Base-by-base conservation (phyloP, 92 coral and sea anemone genomes). In the Epizoanthus stellaris region DNA sequence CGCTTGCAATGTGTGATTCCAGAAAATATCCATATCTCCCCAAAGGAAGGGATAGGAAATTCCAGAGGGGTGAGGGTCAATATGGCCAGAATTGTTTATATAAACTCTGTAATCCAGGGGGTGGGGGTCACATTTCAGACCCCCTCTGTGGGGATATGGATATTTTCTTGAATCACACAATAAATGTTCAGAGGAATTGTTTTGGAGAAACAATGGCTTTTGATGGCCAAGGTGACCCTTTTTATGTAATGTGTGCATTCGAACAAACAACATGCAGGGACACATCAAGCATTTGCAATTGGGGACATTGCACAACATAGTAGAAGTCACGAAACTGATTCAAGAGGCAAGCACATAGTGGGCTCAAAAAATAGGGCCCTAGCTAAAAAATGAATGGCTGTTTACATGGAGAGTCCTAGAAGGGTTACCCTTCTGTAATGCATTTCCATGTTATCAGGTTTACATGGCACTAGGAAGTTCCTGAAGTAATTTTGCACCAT, bases 231-330 rank as follows among this genome's bases (percentile, higher is more conserved):
- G 74, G 49, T 69, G 74, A 69, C 74, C 74, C 74, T 69, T 36
- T 69, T 69, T 69, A 69, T 69, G 74, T 69, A 69, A 69, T 69
- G 19, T 38, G 74, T 69, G 74, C 74, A 69, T 69, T 69, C 74
- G 54, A 39, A 69, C 71, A 85, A 85, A 75, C 20, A 66, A 66
- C 38, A 74, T 63, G 43, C 88, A 85, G 73, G 65, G 82, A 49
- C 75, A 45, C 30, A 73, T 75, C 65, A 30, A 75, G 75, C 62
- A 73, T 34, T 30, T 76, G 20, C 59, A 75, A 8, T 53, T 53
- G 56, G 80, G 47, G 63, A 85, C 73, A 61, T 61, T 15, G 34
- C 58, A 72, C 58, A 72, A 72, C 77, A 72, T 43, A 72, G 77
- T 45, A 72, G 36, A 72, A 72, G 61, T 17, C 77, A 43, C 59